These are phyloP conservation scores for Carterocephalus palaemon DNA, from an alignment of 2,888 invertebrate genomes.

Conservation along the genomic window DNA sequence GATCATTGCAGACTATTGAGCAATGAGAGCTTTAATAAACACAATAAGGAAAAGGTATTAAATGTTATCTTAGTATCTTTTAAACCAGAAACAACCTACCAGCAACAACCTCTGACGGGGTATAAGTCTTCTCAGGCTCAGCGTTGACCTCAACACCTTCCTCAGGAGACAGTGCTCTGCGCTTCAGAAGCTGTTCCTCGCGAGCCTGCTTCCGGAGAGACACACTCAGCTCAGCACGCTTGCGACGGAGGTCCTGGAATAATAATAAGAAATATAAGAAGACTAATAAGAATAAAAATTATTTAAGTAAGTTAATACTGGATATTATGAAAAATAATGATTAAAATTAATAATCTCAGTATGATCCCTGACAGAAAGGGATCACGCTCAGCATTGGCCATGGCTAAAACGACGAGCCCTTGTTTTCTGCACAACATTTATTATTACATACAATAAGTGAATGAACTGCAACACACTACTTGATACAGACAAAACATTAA, in stretches of 20 bases:
- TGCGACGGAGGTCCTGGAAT: constrained; percentile 89
- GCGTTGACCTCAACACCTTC: constrained; percentile 62
- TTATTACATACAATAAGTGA: not conserved
- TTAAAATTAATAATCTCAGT: not conserved
- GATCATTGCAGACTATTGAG: too few species aligned
- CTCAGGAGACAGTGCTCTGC: constrained; percentile 86
- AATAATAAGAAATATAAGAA: too few species aligned
- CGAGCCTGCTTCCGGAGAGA: constrained; percentile 95
- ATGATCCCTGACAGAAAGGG: not conserved
- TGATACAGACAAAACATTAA: too few species aligned
- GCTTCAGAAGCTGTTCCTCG: constrained; percentile 95
- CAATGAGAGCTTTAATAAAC: not conserved
- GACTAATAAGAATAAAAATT: not conserved
- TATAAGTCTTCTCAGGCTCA: constrained; percentile 66
- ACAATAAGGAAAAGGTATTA: not conserved
- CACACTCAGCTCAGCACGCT: constrained; percentile 92
- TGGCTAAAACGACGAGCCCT: not conserved
- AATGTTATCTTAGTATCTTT: too few species aligned
- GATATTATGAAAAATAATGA: not conserved
- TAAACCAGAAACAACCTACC: too few species aligned
- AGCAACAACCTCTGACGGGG: constrained; percentile 85
- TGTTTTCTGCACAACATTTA: not conserved
- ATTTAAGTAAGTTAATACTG: not conserved
- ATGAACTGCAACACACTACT: not conserved
- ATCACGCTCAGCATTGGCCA: not conserved